Percentiles rank a stretch among this genome's conserved stretches.
Conservation (phyloP, 2,113 vertebrate species). For the Tachycineta bicolor region DNA sequence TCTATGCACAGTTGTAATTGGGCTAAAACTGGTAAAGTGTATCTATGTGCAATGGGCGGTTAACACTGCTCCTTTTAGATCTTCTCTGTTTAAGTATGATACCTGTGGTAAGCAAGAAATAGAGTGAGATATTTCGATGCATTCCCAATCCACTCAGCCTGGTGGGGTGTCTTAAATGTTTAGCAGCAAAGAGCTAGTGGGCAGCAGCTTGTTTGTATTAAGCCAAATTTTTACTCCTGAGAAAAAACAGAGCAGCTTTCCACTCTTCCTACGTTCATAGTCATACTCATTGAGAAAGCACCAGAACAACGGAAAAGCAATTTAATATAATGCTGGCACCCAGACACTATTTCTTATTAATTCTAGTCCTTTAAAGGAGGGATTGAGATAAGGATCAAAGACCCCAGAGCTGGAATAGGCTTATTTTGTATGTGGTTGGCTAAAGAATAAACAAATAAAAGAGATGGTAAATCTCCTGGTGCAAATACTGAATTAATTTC, state of each 20-base stretch:
- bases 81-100: background rate
- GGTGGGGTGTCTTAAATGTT: background rate
- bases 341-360: background rate
- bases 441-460: background rate
- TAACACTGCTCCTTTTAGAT: background rate
- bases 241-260: background rate
- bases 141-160: background rate
- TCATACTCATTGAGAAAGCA: background rate
- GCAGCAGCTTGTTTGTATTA: background rate
- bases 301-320: accelerated
- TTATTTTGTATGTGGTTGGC: background rate
- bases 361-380: background rate
- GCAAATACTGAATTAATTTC: background rate
- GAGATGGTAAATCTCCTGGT: background rate
- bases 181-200: background rate
- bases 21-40: background rate
- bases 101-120: background rate
- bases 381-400: background rate
- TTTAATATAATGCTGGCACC: background rate
- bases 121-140: background rate
- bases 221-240: background rate
- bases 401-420: background rate
- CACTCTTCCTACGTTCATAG: background rate
- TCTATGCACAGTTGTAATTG: background rate
- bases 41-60: background rate